These are phyloP conservation scores for Harmothoe impar DNA, from an alignment of 2,888 invertebrate species.

Conservation along the genomic window DNA sequence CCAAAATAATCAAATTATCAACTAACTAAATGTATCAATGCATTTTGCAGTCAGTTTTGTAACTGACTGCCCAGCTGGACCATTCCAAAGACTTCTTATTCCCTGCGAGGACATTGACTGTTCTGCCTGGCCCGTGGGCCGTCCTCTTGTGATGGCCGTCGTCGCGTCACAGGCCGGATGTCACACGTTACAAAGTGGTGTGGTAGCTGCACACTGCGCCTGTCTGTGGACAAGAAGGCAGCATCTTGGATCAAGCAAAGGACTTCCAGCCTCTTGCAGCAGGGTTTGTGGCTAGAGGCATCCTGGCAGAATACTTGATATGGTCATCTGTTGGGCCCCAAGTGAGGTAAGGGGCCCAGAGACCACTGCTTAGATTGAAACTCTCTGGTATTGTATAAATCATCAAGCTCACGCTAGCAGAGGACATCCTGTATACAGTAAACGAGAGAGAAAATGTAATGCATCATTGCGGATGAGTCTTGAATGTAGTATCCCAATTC, in stretches of 20 bases:
- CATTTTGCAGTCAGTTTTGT: constrained; percentile 17
- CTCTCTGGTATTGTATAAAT: background rate
- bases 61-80: constrained; percentile 57
- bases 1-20: background rate
- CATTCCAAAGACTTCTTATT: constrained; percentile 58
- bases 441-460: background rate
- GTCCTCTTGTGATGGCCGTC: background rate
- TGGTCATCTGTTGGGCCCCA: background rate
- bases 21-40: background rate
- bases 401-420: constrained; percentile 10
- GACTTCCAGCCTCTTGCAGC: constrained; percentile 44
- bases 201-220: background rate
- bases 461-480: constrained; percentile 10
- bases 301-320: constrained; percentile 12
- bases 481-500: constrained; percentile 19
- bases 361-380: background rate
- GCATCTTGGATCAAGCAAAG: background rate
- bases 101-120: background rate
- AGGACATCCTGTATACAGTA: background rate
- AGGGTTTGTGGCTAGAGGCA: background rate
- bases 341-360: background rate
- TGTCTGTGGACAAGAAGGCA: background rate
- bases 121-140: too few species aligned
- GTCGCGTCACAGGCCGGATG: background rate
- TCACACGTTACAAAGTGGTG: background rate